Conservation (phyloP, 64 coral and sea anemone species). For the Pachyseris speciosa region DNA sequence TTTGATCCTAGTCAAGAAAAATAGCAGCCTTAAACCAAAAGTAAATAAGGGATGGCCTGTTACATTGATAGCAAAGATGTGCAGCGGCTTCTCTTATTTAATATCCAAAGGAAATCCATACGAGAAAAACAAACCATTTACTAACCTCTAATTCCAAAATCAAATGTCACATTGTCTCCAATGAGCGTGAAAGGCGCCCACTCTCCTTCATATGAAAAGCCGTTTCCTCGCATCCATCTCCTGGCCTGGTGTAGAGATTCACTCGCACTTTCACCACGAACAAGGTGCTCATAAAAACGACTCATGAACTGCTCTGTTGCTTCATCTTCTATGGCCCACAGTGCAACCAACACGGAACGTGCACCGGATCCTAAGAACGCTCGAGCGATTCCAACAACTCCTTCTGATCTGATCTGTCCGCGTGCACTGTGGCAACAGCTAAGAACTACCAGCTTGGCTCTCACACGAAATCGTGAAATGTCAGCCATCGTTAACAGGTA, state of each 20-base stretch:
- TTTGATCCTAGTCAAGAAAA: too few species aligned
- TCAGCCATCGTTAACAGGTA: constrained; percentile 11
- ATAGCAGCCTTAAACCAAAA: too few species aligned
- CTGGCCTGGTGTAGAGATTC: neutral
- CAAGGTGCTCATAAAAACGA: constrained; percentile 19
- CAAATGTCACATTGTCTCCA: too few species aligned
- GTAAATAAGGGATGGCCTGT: too few species aligned
- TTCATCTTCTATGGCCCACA: constrained; percentile 29
- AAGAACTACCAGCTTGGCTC: constrained; percentile 11
- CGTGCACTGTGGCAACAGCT: constrained; percentile 34
- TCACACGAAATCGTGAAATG: neutral
- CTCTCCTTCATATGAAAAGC: too few species aligned
- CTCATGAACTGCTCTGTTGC: constrained; percentile 33
- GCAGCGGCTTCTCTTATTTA: too few species aligned
- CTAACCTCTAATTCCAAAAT: too few species aligned
- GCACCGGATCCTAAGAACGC: constrained; percentile 28
- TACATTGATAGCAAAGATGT: too few species aligned
- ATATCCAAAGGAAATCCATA: too few species aligned
- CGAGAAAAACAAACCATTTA: too few species aligned
- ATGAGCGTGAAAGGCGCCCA: too few species aligned
- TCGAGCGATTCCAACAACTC: constrained; percentile 32
- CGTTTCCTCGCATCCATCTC: neutral
- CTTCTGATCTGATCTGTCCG: neutral
- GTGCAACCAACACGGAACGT: constrained; percentile 2
- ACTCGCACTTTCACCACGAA: neutral